Evolutionary conservation across 1,140 invertebrate genomes (phyloP), one percentile per base, ranked within the genome.

Genomic region (Eueides isabella): DNA sequence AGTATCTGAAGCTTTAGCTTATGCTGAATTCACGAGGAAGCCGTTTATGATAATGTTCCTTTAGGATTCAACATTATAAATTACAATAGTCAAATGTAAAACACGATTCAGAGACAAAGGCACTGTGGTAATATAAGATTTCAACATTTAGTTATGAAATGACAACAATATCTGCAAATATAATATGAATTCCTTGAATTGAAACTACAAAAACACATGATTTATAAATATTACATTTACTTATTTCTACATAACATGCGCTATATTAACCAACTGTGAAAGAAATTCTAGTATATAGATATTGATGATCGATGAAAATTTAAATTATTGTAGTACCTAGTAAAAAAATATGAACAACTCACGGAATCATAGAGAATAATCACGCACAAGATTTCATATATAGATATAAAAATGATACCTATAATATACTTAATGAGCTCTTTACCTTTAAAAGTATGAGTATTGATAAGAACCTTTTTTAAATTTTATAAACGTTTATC

Each of bases 1-100:
- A 61, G 44, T 67, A 67, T 61, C n/a, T n/a, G n/a, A 73, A 73
- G 67, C 67, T 73, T 69, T 44, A 73, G 63, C 66, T 77, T 77
- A 80, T 78, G 70, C 67, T 65, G 69, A 78, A 77, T 78, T 73
- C 78, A 80, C 71, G 69, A 82, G 80, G 72, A 80, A 81, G 68
- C 72, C 67, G 76, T 83, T 83, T 84, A 84, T 82, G 81, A 75
- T 80, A 84, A 85, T 78, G 67, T 16, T 64, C 48, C 67, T 67
- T 79, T 69, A 74, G 75, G 62, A 74, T 74, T 72, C 76, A 63
- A 68, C 72, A 80, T 80, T 80, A 77, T 74, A 84, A 83, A 83
- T 84, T 82, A 84, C 76, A 83, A 84, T 83, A 67, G 67, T 67
- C 71, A 69, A 75, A 73, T 28, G 68, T 64, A 77, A 80, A 78